Evolutionary conservation across 2,113 vertebrate species (phyloP), one percentile per base, ranked within the genome.

Genomic region (Otocyon megalotis): DNA sequence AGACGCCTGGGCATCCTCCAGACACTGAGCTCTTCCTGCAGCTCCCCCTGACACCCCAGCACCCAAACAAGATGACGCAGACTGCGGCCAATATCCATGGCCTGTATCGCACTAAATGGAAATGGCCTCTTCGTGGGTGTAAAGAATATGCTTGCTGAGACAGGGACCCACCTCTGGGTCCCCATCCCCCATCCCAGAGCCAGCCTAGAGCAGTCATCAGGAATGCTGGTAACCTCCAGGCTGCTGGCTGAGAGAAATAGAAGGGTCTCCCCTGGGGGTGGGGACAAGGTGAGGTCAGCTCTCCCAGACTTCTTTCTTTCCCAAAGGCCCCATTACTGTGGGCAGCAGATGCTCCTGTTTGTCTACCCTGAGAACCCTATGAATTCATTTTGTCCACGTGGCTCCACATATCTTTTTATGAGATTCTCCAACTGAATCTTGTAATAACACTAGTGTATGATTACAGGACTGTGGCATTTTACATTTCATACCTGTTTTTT

Each of bases 371-470:
- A 19, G 48, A 11, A 20, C 35, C 48, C 56, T 71, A 32, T 67
- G 53, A 53, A 35, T 56, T 26, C 5, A 28, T 37, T 80, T 81
- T 60, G 72, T 30, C 14, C 69, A 10, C 0, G 0, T 60, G 65
- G 93, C 90, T 80, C 37, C 32, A 10, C 37, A 88, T 58, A 76
- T 20, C 37, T 28, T 53, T 53, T 60, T 15, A 20, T 32, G 69
- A 60, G 37, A 76, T 83, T 90, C 94, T 94, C 37, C 56, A 67
- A 14, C 30, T 82, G 90, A 30, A 62, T 50, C 67, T 76, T 54
- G 3, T 54, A 15, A 8, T 10, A 28, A n/a, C 8, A 60, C 15
- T 6, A 62, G 53, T 26, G 11, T 14, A 3, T 37, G 37, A 30
- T 17, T 58, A 15, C 35, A 43, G 35, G 20, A 24, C 37, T 17